Conservation (phyloP, 1,140 invertebrate genomes). For the Penaeus vannamei region DNA sequence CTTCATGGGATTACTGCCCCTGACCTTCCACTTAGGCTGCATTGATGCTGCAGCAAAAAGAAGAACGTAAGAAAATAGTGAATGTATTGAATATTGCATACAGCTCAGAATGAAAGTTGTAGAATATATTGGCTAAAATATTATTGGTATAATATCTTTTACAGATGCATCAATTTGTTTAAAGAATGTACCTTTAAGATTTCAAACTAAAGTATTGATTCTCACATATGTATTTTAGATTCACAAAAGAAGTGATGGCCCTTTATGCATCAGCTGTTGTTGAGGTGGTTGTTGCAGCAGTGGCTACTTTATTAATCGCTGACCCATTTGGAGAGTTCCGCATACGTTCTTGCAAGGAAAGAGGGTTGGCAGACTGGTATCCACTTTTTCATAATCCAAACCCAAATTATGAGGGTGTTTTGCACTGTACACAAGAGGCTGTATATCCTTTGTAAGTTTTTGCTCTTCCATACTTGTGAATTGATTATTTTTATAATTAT, state of each 20-base stretch:
- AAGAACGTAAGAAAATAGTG: conserved; percentile 76
- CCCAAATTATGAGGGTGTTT: conserved; percentile 88
- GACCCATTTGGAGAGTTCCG: conserved; percentile 83
- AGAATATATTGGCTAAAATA: no score
- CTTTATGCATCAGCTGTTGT: conserved; percentile 85
- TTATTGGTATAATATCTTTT: no score
- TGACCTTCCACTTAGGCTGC: conserved; percentile 92
- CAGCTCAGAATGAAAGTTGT: no score
- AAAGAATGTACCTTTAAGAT: no score
- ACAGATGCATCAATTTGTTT: no score
- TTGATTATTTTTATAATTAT: no score
- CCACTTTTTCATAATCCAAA: conserved; percentile 94
- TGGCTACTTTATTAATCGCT: conserved; percentile 82
- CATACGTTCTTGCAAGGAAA: conserved; percentile 84
- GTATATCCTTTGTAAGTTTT: conserved; percentile 93
- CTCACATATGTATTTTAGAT: conserved; percentile 74
- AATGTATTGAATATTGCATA: background rate
- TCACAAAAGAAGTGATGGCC: conserved; percentile 80
- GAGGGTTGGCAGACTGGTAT: conserved; percentile 93
- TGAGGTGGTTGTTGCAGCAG: conserved; percentile 82
- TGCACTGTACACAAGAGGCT: conserved; percentile 96
- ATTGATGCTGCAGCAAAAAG: conserved; percentile 87
- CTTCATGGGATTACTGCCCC: conserved; percentile 89
- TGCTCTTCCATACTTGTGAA: no score
- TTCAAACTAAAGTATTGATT: no score